phyloP scores from a whole-genome alignment of 2,113 vertebrate genomes.

The Saimiri boliviensis region DNA sequence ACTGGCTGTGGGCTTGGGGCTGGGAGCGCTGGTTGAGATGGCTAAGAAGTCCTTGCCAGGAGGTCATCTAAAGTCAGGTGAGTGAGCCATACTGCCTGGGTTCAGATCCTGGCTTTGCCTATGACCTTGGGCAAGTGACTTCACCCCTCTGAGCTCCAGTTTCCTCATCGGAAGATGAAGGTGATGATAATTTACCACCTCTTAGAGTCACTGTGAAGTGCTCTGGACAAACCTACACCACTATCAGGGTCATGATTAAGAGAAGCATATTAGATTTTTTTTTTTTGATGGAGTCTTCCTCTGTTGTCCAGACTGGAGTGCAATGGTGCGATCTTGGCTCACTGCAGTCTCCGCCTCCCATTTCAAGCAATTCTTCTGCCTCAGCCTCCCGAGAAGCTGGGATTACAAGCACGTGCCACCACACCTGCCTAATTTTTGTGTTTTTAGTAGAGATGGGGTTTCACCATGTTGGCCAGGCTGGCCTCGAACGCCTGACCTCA shows the following conservation, averaged over 20 bases:
- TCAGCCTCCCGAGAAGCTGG: too few relatives aligned
- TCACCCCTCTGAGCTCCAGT: not conserved
- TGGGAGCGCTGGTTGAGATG: conserved; percentile 90
- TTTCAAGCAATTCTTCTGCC: too few relatives aligned
- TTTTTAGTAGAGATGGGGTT: too few relatives aligned
- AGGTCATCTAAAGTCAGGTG: conserved; percentile 82
- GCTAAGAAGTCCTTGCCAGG: conserved; percentile 88
- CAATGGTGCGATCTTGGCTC: too few relatives aligned
- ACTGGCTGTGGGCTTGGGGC: conserved; percentile 89
- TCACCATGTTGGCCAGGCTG: too few relatives aligned
- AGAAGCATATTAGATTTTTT: not conserved
- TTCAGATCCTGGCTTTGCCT: not conserved
- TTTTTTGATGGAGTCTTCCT: too few relatives aligned
- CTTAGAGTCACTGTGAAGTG: not conserved
- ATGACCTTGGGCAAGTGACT: not conserved
- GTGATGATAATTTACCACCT: not conserved
- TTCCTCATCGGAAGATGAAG: not conserved
- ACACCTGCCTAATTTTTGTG: too few relatives aligned
- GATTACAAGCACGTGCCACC: too few relatives aligned
- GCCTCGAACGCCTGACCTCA: too few relatives aligned
- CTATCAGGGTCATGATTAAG: not conserved
- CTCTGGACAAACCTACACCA: not conserved
- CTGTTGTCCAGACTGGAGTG: too few relatives aligned
- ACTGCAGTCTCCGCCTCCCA: too few relatives aligned
- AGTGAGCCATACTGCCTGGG: not conserved